Conservation (phyloP, 2,797 vertebrate species). For the Luscinia megarhynchos region DNA sequence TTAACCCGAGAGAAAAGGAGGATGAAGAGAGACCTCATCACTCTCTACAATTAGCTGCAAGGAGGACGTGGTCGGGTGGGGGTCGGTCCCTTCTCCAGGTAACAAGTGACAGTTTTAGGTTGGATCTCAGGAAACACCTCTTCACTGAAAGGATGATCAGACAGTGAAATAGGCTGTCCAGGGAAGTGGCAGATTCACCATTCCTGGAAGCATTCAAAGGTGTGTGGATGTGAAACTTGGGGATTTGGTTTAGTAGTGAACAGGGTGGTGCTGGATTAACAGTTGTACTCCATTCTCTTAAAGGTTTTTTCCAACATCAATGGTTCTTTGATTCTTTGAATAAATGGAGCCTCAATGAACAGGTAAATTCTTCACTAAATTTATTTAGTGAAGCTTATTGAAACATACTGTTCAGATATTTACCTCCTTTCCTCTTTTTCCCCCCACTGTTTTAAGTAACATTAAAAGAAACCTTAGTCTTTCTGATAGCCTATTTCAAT, state of each 20-base stretch:
- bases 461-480: not conserved
- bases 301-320: not conserved
- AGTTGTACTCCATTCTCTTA: not conserved
- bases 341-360: not conserved
- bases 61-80: not conserved
- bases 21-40: not conserved
- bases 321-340: not conserved
- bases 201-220: not conserved
- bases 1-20: not conserved
- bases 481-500: not conserved
- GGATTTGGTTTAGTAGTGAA: not conserved
- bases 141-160: not conserved
- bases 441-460: not conserved
- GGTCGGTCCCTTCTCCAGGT: accelerated
- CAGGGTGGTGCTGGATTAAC: not conserved
- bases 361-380: not conserved
- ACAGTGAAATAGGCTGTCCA: not conserved
- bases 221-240: not conserved
- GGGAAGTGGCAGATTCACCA: not conserved
- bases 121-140: not conserved
- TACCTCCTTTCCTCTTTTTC: not conserved
- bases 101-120: not conserved
- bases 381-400: not conserved
- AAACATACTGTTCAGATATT: not conserved
- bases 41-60: not conserved